Base-by-base conservation (phyloP, 1,140 invertebrate genomes). In the Listronotus bonariensis region DNA sequence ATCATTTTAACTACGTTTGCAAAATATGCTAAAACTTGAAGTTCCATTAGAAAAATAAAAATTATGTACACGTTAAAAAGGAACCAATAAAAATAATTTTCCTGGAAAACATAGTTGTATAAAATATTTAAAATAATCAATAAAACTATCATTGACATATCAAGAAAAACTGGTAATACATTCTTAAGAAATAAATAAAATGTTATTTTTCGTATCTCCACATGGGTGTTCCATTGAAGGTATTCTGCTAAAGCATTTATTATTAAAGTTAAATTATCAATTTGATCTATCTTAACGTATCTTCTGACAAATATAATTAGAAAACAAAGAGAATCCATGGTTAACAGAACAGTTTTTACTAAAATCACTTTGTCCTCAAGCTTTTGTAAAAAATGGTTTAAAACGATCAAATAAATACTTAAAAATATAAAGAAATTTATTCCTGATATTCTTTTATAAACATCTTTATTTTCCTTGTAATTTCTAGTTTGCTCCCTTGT, bases 31-130 rank as follows among this genome's bases (percentile, higher is more conserved):
- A 17, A 17, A 2, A 34, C 32, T 17, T 46, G 34, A 1, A 48
- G 32, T 48, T 59, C 57, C n/a, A 59, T 3, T 10, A 9, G 12
- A 18, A 59, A 40, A 12, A 59, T 31, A 11, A 59, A 48, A 26
- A 57, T 45, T 43, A 43, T n/a, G 17, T 43, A 31, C 3, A 31
- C 18, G 9, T 43, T 38, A 36, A 36, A 12, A 36, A 36, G 2
- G 11, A 1, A 36, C 1, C 11, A 36, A 2, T 36, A 10, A 36
- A 36, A 36, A 8, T 31, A 43, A 20, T 2, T 11, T 20, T 43
- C n/a, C n/a, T 7, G 41, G 14, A 43, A 43, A 43, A 15, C 14
- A 14, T 18, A n/a, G n/a, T n/a, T 53, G 36, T 38, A 32, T n/a
- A 4, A 6, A 15, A 32, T 11, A 17, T 38, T 11, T 8, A 14